Percentiles rank a stretch among this genome's conserved stretches.
Evolutionary conservation across 2,113 vertebrate species (phyloP).

Genomic region (Dissostichus mawsoni): DNA sequence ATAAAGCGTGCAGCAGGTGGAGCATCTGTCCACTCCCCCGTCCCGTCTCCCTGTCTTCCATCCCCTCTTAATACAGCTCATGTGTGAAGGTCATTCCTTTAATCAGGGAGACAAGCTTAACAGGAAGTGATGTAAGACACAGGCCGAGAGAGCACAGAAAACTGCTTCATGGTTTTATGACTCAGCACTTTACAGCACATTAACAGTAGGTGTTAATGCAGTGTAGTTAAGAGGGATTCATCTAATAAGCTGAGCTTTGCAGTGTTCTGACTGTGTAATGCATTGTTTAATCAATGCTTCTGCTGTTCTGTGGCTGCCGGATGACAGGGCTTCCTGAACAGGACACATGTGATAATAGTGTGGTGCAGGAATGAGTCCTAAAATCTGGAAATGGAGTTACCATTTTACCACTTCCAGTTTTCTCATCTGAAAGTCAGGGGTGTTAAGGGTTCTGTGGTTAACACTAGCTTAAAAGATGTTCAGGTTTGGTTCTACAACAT

Average conservation of each 20-base stretch:
- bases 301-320: neutral
- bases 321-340: too few relatives aligned
- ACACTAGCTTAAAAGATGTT: too few relatives aligned
- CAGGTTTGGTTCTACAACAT: too few relatives aligned
- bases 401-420: too few relatives aligned
- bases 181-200: too few relatives aligned
- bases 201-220: constrained; percentile 25
- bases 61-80: constrained; percentile 34
- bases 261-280: constrained; percentile 56
- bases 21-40: constrained; percentile 53
- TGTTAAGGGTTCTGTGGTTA: too few relatives aligned
- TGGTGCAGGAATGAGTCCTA: too few relatives aligned
- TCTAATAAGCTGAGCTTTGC: constrained; percentile 55
- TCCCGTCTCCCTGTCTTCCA: constrained; percentile 14
- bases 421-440: too few relatives aligned
- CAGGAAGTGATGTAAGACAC: constrained; percentile 55
- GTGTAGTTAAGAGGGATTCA: constrained; percentile 3
- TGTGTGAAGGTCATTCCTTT: constrained; percentile 75
- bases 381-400: too few relatives aligned
- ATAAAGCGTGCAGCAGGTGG: constrained; percentile 12
- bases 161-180: neutral
- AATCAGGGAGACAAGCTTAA: neutral
- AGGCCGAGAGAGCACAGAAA: neutral
- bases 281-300: constrained; percentile 51
- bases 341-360: too few relatives aligned